Conservation (phyloP, 2,113 vertebrate species). For the Bos taurus region DNA sequence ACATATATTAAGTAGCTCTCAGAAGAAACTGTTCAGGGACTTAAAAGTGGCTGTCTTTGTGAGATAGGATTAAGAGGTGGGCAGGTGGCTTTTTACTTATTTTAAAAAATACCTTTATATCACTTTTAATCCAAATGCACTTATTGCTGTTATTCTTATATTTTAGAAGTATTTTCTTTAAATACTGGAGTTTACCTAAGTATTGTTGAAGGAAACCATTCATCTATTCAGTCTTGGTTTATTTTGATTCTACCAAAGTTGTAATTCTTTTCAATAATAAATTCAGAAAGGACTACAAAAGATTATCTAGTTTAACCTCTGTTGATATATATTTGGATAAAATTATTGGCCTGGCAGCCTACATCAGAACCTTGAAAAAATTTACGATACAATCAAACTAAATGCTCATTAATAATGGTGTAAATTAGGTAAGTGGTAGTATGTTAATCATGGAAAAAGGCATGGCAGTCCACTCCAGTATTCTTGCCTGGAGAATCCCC, state of each 20-base stretch:
- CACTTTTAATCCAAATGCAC: neutral
- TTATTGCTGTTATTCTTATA: neutral
- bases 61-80: neutral
- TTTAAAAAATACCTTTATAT: neutral
- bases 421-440: neutral
- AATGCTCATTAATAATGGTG: neutral
- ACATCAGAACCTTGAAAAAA: neutral
- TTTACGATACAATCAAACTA: neutral
- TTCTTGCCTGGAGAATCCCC: neutral
- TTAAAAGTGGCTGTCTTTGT: neutral
- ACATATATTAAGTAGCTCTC: neutral
- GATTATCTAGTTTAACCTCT: neutral
- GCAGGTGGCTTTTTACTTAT: neutral
- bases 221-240: neutral
- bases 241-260: neutral
- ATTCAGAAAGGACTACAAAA: neutral
- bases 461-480: neutral
- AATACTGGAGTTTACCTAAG: neutral
- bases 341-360: neutral
- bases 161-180: neutral
- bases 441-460: neutral
- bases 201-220: neutral
- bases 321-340: neutral
- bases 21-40: neutral
- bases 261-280: neutral